Evolutionary conservation across 2,888 invertebrate genomes (phyloP), one percentile per base, ranked within the genome.

Genomic region (Noctua comes): DNA sequence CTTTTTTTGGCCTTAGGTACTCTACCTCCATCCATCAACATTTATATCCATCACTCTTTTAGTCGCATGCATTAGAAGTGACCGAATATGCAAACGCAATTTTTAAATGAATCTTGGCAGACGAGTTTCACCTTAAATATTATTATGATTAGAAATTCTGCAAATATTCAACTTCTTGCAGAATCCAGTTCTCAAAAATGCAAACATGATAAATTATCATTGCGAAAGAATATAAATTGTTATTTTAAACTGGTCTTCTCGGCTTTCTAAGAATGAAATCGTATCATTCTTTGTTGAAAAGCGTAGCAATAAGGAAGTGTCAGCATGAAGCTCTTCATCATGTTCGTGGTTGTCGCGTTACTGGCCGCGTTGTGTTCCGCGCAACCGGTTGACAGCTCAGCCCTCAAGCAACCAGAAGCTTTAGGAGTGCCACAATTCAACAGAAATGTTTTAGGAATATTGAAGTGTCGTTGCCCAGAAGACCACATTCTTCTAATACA

Each of bases 291-390:
- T 13, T 7, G 18, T 8, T 18, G 21, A 13, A 36, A 48, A 48
- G 36, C 13, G n/a, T 8, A 2, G 36, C 8, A n/a, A n/a, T 13
- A 36, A 68, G 13, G n/a, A 73, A 36, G 68, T 68, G 46, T 66
- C 8, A 78, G 27, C 7, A 81, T 81, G 80, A 83, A 83, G 46
- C 4, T 68, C n/a, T 5, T 31, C 2, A 10, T 13, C 0, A 66
- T 18, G 8, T 43, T 80, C 5, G 51, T 68, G 5, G 2, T 40
- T 0, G 24, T 72, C 1, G 46, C n/a, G 7, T 16, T 80, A 27
- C 21, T 64, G 36, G 10, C 0, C 36, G 59, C 64, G 6, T 16
- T 80, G n/a, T 72, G 68, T 65, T 68, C 36, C 0, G n/a, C 65
- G 18, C 40, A 68, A 48, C 36, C 36, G 0, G 18, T 48, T 24